These are phyloP conservation scores for Trichosurus vulpecula DNA, from an alignment of 2,797 vertebrate species.

Conservation along the genomic window DNA sequence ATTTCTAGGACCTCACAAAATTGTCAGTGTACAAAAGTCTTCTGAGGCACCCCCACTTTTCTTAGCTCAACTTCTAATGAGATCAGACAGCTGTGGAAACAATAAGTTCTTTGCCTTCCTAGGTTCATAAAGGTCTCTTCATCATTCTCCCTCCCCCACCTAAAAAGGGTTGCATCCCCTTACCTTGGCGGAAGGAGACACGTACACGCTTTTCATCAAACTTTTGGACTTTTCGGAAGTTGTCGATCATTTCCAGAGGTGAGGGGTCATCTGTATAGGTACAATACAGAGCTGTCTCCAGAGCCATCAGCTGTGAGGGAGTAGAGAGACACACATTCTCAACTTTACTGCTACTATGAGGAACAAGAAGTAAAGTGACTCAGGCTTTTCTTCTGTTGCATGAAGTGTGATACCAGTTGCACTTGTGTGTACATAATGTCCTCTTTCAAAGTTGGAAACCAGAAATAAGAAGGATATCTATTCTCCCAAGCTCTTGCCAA, in stretches of 20 bases:
- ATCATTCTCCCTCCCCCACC: not conserved
- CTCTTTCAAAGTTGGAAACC: not conserved
- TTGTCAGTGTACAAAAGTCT: not conserved
- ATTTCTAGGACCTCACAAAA: not conserved
- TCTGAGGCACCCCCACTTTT: not conserved
- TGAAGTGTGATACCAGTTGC: no score
- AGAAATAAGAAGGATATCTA: not conserved
- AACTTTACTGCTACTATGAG: slow-evolving; percentile 28
- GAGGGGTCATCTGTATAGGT: slow-evolving; percentile 86
- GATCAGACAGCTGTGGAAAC: not conserved
- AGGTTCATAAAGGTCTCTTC: not conserved
- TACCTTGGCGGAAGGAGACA: slow-evolving; percentile 94
- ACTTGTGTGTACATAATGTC: not conserved
- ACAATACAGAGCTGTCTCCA: slow-evolving; percentile 91
- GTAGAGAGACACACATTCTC: slow-evolving; percentile 32
- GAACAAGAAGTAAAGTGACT: not conserved
- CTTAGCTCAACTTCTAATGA: not conserved
- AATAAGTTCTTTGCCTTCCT: not conserved
- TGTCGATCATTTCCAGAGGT: slow-evolving; percentile 87
- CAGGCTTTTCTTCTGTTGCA: not conserved
- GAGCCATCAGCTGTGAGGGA: slow-evolving; percentile 85
- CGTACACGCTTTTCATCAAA: slow-evolving; percentile 89
- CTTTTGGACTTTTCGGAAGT: slow-evolving; percentile 90
- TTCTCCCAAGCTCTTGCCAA: not conserved
- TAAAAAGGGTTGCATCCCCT: slow-evolving; percentile 68